Base-by-base conservation (phyloP, 2,113 vertebrate species). In the Phaethon lepturus region DNA sequence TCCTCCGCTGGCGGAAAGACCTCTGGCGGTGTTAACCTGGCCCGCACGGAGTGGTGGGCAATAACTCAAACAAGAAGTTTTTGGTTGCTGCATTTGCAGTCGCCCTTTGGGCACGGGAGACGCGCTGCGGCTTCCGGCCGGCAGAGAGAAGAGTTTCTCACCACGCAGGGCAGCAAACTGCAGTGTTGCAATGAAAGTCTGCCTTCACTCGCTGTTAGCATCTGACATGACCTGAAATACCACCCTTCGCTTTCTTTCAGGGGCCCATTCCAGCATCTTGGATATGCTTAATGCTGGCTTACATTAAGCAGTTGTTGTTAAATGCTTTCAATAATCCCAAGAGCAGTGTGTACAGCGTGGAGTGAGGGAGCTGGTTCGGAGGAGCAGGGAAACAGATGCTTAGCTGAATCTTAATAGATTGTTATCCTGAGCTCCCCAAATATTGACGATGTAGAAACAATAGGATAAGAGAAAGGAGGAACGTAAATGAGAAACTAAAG, bases 311-410 rank as follows among this genome's bases (percentile, higher is more conserved):
- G n/a, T 67, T 45, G 25, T n/a, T 76, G 29, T 59, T 86, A 66
- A 74, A 77, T 38, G 68, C 40, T 71, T 69, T 66, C 53, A 77
- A 62, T 88, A 88, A 87, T 67, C 77, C 73, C 66, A 18, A 92
- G 28, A 33, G 81, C 50, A 29, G 53, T 11, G 22, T 62, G 26
- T 5, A 29, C 10, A 23, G 47, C 71, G 47, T 4, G 15, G 31
- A 69, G 23, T 11, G 11, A 38, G 47, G 63, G 49, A 67, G 19
- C 4, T 90, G 74, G 18, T 49, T 84, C 50, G 81, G 72, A 84
- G 38, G 5, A 42, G 50, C 68, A 16, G 63, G 64, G 47, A 75
- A 94, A 72, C 56, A 64, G 8, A 19, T 20, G 18, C 31, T 81
- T 72, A 75, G 64, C 40, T 56, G 31, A 60, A 64, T 71, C 44